These are phyloP conservation scores for Sesamia inferens DNA, from an alignment of 2,888 invertebrate genomes.

Conservation along the genomic window DNA sequence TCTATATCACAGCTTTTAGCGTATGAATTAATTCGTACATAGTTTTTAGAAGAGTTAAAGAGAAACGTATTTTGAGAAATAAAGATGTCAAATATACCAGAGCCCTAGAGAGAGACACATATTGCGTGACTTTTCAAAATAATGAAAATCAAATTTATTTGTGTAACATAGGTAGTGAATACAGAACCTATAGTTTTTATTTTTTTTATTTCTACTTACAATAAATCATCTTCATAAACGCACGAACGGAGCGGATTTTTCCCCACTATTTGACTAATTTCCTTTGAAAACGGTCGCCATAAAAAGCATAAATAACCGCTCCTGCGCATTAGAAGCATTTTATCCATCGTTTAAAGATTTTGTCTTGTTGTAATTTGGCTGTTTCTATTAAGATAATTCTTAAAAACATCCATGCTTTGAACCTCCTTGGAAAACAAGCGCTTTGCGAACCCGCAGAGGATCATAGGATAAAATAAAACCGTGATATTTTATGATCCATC, in stretches of 20 bases:
- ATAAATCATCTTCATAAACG: slow-evolving; percentile 34
- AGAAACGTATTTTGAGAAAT: neutral
- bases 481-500: slow-evolving; percentile 10
- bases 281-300: slow-evolving; percentile 48
- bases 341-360: slow-evolving; percentile 48
- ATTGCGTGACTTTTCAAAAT: slow-evolving; percentile 14
- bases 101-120: slow-evolving; percentile 20
- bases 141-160: no score
- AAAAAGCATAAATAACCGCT: slow-evolving; percentile 52
- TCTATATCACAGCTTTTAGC: slow-evolving; percentile 23
- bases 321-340: slow-evolving; percentile 34
- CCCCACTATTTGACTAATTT: slow-evolving; percentile 49
- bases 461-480: slow-evolving; percentile 7
- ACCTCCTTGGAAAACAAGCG: slow-evolving; percentile 2
- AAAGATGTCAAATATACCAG: slow-evolving; percentile 4
- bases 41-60: neutral
- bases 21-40: slow-evolving; percentile 13
- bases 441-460: neutral
- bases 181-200: no score
- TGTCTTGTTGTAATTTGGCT: slow-evolving; percentile 28
- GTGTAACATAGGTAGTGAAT: no score
- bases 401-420: neutral
- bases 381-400: slow-evolving; percentile 2
- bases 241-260: slow-evolving; percentile 37
- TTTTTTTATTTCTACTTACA: slow-evolving; percentile 19